Base-by-base conservation (phyloP, 1,140 invertebrate species). In the Hyles vespertilio region DNA sequence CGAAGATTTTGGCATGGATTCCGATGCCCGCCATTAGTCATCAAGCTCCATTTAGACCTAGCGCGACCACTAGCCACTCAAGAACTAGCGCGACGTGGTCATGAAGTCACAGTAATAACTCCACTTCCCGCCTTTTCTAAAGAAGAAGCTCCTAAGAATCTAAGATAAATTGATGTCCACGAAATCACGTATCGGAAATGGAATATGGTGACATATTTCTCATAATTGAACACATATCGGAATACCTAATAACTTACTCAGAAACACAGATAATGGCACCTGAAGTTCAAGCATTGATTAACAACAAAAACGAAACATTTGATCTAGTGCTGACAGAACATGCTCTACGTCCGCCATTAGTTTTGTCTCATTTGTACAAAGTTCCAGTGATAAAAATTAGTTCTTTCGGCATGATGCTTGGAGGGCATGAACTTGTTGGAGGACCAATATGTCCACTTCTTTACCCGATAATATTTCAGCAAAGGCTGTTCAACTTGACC, bases 11-110 rank as follows among this genome's bases (percentile, higher is more conserved):
- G 12, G 89, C 79, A 2, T 68, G 91, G 0, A 74, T 91, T 47
- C 79, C 91, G 4, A 78, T 75, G 7, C 79, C 91, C 0, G 90
- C 90, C 0, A 84, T 90, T 50, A 93, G 92, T 63, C 92, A 93
- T 69, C 91, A 92, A 74, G 71, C 91, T 3, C 86, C 91, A 0
- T 91, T 87, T 58, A 67, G 82, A 57, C 75, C 87, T n/a, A 32
- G 91, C 3, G 81, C 79, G 9, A n/a, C n/a, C n/a, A n/a, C n/a
- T n/a, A n/a, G n/a, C n/a, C n/a, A n/a, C n/a, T n/a, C 72, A 77
- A 57, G 87, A 84, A 51, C 68, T 92, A 33, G 79, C 75, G 0
- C 83, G 76, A 44, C 69, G 81, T 48, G 91, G 90, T 6, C 91
- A 92, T 67, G 75, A 90, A 59, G 70, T 92, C 0, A 79, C 84